phyloP scores from a whole-genome alignment of 2,888 invertebrate genomes.

The Epirrita christyi region DNA sequence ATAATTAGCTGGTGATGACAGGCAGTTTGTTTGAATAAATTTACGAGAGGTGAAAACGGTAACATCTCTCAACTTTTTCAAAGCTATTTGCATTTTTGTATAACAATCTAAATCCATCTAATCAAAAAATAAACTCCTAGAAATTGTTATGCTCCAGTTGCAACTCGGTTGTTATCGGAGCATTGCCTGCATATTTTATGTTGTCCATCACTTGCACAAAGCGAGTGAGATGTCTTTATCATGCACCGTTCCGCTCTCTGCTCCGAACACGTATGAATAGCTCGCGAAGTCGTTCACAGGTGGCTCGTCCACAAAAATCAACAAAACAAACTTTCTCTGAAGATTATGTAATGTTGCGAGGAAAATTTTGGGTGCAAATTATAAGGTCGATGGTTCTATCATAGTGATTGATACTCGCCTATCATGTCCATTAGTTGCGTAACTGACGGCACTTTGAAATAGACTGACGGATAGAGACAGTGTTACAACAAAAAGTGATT shows the following conservation, averaged over 20 bases:
- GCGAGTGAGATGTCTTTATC: conserved; percentile 32
- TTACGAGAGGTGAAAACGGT: conserved; percentile 8
- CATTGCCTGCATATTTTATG: conserved; percentile 32
- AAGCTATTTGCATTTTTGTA: conserved; percentile 7
- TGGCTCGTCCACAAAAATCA: conserved; percentile 44
- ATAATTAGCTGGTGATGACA: conserved; percentile 32
- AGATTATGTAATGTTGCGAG: conserved; percentile 48
- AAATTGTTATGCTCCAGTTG: conserved; percentile 37
- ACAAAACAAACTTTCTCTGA: conserved; percentile 55
- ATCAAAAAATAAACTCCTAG: conserved; percentile 17
- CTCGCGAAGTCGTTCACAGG: conserved; percentile 34
- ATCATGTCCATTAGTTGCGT: conserved; percentile 33
- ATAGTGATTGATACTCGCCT: conserved; percentile 33
- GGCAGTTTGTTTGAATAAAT: conserved; percentile 28
- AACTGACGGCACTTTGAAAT: conserved; percentile 5
- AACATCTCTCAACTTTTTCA: conserved; percentile 6
- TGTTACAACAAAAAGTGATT: background rate
- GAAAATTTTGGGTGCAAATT: conserved; percentile 43
- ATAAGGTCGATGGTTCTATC: conserved; percentile 36
- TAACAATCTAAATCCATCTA: conserved; percentile 17
- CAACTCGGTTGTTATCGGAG: conserved; percentile 11
- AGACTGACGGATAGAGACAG: background rate
- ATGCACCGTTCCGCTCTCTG: conserved; percentile 51
- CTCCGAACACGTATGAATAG: conserved; percentile 39
- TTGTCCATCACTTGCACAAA: conserved; percentile 35